Conservation (phyloP, 2,797 vertebrate species). For the Onychomys torridus region DNA sequence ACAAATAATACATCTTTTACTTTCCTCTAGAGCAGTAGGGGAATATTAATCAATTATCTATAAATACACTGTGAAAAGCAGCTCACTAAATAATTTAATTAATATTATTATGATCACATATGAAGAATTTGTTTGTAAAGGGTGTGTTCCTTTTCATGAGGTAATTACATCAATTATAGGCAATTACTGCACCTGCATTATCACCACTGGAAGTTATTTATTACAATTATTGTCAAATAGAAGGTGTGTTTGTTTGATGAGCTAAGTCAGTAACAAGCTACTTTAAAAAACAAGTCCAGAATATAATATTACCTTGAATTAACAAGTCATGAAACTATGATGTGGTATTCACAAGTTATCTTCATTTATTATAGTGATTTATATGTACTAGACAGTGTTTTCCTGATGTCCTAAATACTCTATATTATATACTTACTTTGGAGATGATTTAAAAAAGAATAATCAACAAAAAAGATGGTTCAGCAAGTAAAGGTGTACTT, state of each 20-base stretch:
- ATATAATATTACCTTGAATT: conserved; percentile 4
- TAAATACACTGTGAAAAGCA: conserved; percentile 73
- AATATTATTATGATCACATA: conserved; percentile 47
- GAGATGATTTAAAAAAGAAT: background rate
- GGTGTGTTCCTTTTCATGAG: conserved; percentile 53
- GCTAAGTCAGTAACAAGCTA: background rate
- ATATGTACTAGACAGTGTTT: background rate
- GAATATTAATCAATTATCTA: conserved; percentile 72
- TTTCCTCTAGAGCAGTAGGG: conserved; percentile 65
- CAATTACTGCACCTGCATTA: conserved; percentile 47
- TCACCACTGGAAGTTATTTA: conserved; percentile 43
- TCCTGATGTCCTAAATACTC: background rate
- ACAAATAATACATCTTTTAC: conserved; percentile 64
- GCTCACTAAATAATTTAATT: conserved; percentile 76
- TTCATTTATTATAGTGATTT: background rate
- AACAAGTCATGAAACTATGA: background rate
- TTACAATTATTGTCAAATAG: conserved; percentile 42
- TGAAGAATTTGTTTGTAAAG: conserved; percentile 56
- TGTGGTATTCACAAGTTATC: background rate
- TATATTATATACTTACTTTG: background rate
- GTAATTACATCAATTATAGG: conserved; percentile 74
- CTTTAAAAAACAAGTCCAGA: background rate
- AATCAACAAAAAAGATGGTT: too few species aligned
- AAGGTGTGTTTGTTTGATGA: conserved; percentile 52
- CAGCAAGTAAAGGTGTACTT: background rate